These are phyloP conservation scores for Caenorhabditis angaria DNA, from an alignment of 2,888 invertebrate genomes.

Conservation along the genomic window DNA sequence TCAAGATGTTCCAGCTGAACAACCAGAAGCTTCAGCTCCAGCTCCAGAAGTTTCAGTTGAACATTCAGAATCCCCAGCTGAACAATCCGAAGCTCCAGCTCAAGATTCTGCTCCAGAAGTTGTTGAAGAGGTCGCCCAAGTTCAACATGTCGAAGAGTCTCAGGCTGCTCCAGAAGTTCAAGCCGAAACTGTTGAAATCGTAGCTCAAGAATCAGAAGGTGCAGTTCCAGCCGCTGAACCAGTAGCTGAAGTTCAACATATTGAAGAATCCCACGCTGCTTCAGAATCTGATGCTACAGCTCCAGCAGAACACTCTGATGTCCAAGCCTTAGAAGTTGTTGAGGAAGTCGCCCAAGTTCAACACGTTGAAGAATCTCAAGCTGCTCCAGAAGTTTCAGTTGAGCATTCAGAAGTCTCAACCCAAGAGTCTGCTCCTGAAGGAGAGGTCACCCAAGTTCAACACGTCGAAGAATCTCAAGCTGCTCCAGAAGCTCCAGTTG, in stretches of 20 bases:
- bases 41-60: neutral
- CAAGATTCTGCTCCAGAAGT: constrained; percentile 1
- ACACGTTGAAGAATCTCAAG: constrained; percentile 8
- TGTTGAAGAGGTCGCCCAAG: neutral
- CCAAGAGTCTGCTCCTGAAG: too few species aligned
- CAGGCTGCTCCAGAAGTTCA: neutral
- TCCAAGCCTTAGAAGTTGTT: constrained; percentile 12
- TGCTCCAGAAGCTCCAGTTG: neutral
- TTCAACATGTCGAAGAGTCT: neutral
- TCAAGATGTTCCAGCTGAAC: neutral
- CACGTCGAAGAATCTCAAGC: too few species aligned
- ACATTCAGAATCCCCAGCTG: neutral
- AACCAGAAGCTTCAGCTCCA: too few species aligned
- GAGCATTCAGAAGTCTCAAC: neutral
- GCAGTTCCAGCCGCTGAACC: constrained; percentile 9
- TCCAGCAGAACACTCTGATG: neutral
- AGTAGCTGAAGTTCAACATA: neutral
- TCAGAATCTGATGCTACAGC: neutral
- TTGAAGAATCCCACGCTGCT: constrained; percentile 1
- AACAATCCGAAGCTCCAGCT: neutral
- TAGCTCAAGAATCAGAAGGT: neutral
- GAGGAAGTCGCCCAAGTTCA: constrained; percentile 18
- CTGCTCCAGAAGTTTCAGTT: neutral
- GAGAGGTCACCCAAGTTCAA: too few species aligned
- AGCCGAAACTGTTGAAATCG: neutral